phyloP scores from a whole-genome alignment of 92 coral and sea anemone species.

The Galaxea fascicularis region DNA sequence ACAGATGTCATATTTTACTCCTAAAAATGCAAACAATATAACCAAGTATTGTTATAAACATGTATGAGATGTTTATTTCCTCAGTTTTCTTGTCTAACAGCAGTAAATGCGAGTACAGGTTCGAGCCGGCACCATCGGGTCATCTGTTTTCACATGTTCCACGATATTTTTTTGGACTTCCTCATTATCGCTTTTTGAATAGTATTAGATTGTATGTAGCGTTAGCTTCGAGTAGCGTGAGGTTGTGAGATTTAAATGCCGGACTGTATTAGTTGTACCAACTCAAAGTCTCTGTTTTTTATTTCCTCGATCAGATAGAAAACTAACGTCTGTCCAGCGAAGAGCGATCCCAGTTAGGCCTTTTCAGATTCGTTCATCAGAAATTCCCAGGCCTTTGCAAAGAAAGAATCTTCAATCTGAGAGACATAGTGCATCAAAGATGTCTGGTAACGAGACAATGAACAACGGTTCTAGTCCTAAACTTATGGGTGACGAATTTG shows the following conservation, averaged over 20 bases:
- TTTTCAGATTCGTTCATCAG: too few relatives aligned
- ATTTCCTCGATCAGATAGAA: conserved; percentile 1
- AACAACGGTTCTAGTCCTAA: conserved; percentile 19
- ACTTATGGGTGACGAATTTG: conserved; percentile 15
- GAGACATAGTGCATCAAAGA: background rate
- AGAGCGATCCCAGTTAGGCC: too few relatives aligned
- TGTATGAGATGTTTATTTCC: conserved; percentile 19
- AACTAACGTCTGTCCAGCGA: background rate
- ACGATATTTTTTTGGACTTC: background rate
- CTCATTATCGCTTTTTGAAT: background rate
- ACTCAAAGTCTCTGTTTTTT: conserved; percentile 1
- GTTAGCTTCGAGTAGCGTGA: background rate
- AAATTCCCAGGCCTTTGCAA: too few relatives aligned
- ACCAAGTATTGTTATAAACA: conserved; percentile 11
- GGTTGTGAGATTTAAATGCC: conserved; percentile 4
- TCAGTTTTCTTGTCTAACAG: conserved; percentile 6
- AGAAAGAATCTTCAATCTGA: background rate
- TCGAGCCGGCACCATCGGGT: background rate
- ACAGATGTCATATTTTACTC: conserved; percentile 20
- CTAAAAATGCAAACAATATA: conserved; percentile 3
- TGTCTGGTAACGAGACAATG: conserved; percentile 50
- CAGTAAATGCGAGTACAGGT: background rate
- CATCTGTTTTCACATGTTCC: background rate
- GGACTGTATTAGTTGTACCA: background rate
- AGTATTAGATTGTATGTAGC: background rate